Base-by-base conservation (phyloP, 2,888 invertebrate genomes). In the Allophyes oxyacanthae region DNA sequence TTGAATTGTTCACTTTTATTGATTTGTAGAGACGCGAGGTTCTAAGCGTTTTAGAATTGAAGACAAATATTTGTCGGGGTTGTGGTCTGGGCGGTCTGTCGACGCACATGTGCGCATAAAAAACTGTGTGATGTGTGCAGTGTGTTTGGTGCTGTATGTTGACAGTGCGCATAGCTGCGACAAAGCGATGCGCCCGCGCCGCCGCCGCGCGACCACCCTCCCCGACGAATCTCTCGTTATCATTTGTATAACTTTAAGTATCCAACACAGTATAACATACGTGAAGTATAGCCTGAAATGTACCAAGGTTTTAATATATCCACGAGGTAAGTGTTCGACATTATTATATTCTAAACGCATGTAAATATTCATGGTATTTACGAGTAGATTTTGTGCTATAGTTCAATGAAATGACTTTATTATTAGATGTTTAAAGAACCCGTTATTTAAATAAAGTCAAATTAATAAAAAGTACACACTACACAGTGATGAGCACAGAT, bases 101-200 rank as follows among this genome's bases (percentile, higher is more conserved):
- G 85, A 75, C 84, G 83, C 89, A 89, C 86, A 89, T 89, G 90
- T 88, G 89, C 84, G 83, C 77, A 83, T 85, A 90, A 91, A 91
- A 91, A 90, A 87, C 78, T 85, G 86, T 89, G 87, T 88, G 82
- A 82, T 80, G 82, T 84, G 86, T 85, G 83, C 79, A 84, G 87
- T 86, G 84, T 77, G 84, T 75, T 81, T 80, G 81, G 86, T 66
- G 79, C 77, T 73, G 75, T 62, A 81, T 93, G 91, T 92, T 94
- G 93, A 93, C 92, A 92, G 81, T 90, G 85, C 89, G 91, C 92
- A 94, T 92, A 93, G 87, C 88, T 88, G 82, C 77, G 85, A 82
- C 85, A 83, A 85, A 85, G 86, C 84, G 78, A 57, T 74, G 81
- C 72, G 78, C 75, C 75, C 76, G 75, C 79, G 72, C 20, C 20